Evolutionary conservation across 1,140 invertebrate genomes (phyloP).

Genomic region (Neodiprion fabricii): DNA sequence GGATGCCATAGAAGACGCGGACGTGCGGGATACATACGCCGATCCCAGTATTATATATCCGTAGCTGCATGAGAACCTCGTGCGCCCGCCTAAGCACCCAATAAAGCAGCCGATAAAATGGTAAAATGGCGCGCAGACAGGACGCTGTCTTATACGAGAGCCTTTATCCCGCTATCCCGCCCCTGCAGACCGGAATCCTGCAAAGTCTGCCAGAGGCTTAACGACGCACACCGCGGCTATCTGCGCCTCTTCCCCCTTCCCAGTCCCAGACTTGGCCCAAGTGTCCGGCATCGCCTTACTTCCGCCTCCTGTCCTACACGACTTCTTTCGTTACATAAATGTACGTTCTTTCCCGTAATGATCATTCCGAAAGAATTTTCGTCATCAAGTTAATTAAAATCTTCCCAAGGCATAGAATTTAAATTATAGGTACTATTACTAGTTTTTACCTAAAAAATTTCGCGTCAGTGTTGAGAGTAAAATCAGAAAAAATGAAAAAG

Average conservation of each 20-base stretch:
- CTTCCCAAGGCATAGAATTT: too few species aligned
- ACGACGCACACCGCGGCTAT: conserved; percentile 7
- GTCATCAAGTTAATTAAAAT: too few species aligned
- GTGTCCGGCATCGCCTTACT: neutral
- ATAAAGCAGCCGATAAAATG: conserved; percentile 17
- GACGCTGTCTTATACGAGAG: conserved; percentile 15
- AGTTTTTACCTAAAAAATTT: too few species aligned
- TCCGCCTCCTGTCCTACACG: neutral
- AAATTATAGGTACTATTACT: too few species aligned
- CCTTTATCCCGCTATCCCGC: conserved; percentile 12
- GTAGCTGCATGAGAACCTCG: neutral
- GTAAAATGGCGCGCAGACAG: conserved; percentile 16
- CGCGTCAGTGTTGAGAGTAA: too few species aligned
- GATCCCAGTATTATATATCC: too few species aligned
- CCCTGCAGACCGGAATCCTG: conserved; percentile 11
- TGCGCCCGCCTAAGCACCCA: conserved; percentile 11
- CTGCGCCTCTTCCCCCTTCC: neutral
- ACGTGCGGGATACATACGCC: too few species aligned
- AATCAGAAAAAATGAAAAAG: neutral
- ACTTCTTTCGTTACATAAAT: neutral
- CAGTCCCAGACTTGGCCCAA: neutral
- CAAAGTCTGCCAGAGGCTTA: conserved; percentile 11
- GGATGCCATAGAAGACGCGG: too few species aligned
- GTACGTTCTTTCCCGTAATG: too few species aligned
- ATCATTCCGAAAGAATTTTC: too few species aligned